Conservation (phyloP, 2,888 invertebrate species). For the Drosophila acutilabella region DNA sequence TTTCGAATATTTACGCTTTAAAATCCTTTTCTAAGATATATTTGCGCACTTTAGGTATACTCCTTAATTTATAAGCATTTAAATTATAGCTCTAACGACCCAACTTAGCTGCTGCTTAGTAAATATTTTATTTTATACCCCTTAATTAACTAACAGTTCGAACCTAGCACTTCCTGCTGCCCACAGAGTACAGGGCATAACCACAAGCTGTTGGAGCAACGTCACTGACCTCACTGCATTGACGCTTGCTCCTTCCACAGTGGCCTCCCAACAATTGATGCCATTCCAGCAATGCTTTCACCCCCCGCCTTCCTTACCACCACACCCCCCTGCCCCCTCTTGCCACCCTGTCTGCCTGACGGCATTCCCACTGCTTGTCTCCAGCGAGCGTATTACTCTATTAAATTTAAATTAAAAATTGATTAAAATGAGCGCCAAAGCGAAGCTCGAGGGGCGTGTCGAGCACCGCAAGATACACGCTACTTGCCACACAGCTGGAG, state of each 20-base stretch:
- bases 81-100: too few relatives aligned
- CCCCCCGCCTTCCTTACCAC: conserved; percentile 11
- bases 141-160: too few relatives aligned
- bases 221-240: conserved; percentile 45
- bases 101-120: too few relatives aligned
- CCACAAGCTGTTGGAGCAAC: conserved; percentile 16
- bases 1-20: too few relatives aligned
- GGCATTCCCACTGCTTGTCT: conserved; percentile 10
- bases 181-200: not conserved
- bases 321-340: not conserved
- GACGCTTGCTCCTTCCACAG: not conserved
- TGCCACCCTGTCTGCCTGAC: not conserved
- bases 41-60: too few relatives aligned
- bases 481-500: conserved; percentile 60
- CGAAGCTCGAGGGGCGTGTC: conserved; percentile 13
- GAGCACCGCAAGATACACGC: conserved; percentile 23
- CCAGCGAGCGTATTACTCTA: conserved; percentile 71
- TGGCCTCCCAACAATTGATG: conserved; percentile 17
- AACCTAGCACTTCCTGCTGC: too few relatives aligned
- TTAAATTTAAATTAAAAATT: conserved; percentile 83
- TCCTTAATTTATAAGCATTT: too few relatives aligned
- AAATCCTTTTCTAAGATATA: too few relatives aligned
- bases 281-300: not conserved
- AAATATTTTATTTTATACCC: too few relatives aligned
- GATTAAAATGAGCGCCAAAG: conserved; percentile 75